phyloP scores from a whole-genome alignment of 2,797 vertebrate genomes.

The Nannoperca australis region DNA sequence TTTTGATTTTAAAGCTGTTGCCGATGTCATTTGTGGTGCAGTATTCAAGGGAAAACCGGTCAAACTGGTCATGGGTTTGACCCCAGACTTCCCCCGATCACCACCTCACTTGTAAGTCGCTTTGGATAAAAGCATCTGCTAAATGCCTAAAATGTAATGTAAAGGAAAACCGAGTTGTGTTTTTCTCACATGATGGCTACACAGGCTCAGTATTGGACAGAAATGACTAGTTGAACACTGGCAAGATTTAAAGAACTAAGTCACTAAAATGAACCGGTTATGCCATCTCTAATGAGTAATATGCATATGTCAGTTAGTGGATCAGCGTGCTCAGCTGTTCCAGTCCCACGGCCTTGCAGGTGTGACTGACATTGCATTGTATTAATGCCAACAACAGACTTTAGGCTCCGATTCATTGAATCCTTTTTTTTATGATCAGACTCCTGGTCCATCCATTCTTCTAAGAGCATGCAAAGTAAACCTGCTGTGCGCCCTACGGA shows the following conservation, averaged over 20 bases:
- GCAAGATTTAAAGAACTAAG: too few relatives aligned
- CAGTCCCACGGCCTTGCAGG: conserved; percentile 14
- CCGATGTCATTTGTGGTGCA: not conserved
- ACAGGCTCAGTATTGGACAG: too few relatives aligned
- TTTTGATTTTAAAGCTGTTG: conserved; percentile 11
- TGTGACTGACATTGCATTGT: conserved; percentile 8
- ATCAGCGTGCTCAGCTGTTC: conserved; percentile 58
- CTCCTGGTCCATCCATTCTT: not conserved
- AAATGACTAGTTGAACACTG: too few relatives aligned
- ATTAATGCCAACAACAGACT: not conserved
- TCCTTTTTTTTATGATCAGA: not conserved
- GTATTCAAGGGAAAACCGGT: not conserved
- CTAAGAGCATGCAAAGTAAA: not conserved
- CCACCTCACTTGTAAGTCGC: too few relatives aligned
- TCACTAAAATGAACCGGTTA: too few relatives aligned
- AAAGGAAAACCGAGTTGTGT: too few relatives aligned
- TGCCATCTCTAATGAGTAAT: too few relatives aligned
- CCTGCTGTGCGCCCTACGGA: not conserved
- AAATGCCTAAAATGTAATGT: too few relatives aligned
- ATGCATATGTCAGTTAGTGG: conserved; percentile 18
- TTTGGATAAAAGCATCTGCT: too few relatives aligned
- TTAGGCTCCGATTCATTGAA: conserved; percentile 2
- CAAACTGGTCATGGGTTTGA: too few relatives aligned
- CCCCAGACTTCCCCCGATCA: too few relatives aligned
- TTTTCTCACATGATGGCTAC: too few relatives aligned